Base-by-base conservation (phyloP, 2,113 vertebrate species). In the Scartelaos histophorus region DNA sequence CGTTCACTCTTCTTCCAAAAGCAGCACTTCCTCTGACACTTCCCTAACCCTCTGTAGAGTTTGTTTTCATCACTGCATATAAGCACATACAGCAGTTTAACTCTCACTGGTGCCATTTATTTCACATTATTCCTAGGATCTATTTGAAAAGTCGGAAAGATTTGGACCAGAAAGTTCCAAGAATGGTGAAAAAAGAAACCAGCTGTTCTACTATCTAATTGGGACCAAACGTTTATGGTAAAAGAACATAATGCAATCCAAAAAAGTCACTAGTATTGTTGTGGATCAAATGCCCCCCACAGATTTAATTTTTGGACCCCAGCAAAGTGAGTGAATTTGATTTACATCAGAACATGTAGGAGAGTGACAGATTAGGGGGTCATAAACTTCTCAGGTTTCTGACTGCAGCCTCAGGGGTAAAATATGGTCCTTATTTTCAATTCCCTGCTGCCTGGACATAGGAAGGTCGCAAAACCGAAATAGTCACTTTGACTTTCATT, bases 251-350 rank as follows among this genome's bases (percentile, higher is more conserved):
- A 54, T n/a, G 9, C 1, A 54, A 19, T 17, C 15, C 13, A 54
- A 21, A 57, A 43, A 45, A 67, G 7, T 69, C 29, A 54, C 3
- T 53, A 43, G 38, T 43, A 62, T 65, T 53, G 34, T 38, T 75
- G 74, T 70, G 49, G 49, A 79, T 69, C 68, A 53, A 35, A 13
- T 47, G 54, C 24, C 70, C 79, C 38, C 72, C 35, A 6, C 66
- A 49, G 68, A 65, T 51, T 34, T 60, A 61, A 65, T 53, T 60
- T 11, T n/a, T 66, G 73, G 78, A 84, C 83, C 87, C 76, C 72
- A 78, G 82, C 81, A 83, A 70, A 86, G 83, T 53, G 66, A 69
- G 73, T 85, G 67, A 75, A 85, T 88, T 82, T 85, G 81, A 91
- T 90, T 90, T 89, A 87, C 76, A 56, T 70, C 71, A 75, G 78